Conservation (phyloP, 2,888 invertebrate species). For the Protonemura montana region DNA sequence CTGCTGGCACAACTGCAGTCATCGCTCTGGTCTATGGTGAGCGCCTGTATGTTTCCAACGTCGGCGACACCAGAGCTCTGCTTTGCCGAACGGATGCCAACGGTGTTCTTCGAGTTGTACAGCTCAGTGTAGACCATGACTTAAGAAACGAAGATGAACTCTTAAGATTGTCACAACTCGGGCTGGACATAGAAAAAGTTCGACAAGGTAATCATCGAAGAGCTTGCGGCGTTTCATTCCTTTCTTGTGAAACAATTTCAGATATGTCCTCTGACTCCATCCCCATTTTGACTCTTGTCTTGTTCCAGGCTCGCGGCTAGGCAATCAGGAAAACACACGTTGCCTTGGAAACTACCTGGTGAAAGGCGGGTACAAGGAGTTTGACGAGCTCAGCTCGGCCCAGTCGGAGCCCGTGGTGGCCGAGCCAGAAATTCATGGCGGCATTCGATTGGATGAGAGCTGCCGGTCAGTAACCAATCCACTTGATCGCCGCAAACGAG, state of each 20-base stretch:
- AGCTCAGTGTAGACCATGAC: constrained; percentile 86
- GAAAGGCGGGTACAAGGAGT: constrained; percentile 85
- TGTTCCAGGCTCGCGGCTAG: constrained; percentile 70
- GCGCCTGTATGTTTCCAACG: constrained; percentile 86
- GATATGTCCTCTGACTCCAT: constrained; percentile 14
- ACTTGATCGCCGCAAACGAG: too few relatives aligned
- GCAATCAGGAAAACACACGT: constrained; percentile 82
- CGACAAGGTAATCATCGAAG: constrained; percentile 63
- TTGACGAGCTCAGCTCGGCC: constrained; percentile 75
- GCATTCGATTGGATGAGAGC: constrained; percentile 78
- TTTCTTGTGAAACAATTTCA: constrained; percentile 46
- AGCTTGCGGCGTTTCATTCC: not conserved
- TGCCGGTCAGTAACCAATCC: constrained; percentile 62
- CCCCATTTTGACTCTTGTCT: too few relatives aligned
- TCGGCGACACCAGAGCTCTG: constrained; percentile 82
- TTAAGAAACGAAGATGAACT: constrained; percentile 86
- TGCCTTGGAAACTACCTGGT: constrained; percentile 88
- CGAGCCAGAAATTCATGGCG: constrained; percentile 83
- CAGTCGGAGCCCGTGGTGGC: constrained; percentile 81
- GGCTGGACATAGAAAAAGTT: constrained; percentile 74
- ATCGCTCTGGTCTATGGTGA: constrained; percentile 80
- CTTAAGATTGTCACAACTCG: constrained; percentile 76
- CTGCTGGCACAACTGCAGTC: constrained; percentile 84
- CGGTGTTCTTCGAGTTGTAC: constrained; percentile 78
- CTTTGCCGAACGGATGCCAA: constrained; percentile 81